Percentiles rank a stretch among this genome's conserved stretches.
Evolutionary conservation across 2,797 vertebrate genomes (phyloP).

Genomic region (Catostomus latipinnis): DNA sequence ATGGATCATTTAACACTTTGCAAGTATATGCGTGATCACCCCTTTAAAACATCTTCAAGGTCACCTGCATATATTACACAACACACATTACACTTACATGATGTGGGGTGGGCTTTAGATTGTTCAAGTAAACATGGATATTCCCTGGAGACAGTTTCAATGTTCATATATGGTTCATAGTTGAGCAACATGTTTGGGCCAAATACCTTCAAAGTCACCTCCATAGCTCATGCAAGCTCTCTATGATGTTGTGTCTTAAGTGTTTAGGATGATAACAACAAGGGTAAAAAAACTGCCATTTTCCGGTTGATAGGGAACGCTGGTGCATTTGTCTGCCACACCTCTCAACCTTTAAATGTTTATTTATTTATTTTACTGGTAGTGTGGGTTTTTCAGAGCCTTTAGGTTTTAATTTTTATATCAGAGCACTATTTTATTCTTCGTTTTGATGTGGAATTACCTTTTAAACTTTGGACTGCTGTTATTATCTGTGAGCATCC

Average conservation of each 20-base stretch:
- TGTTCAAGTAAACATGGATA: slow-evolving; percentile 38
- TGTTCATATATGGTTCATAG: slow-evolving; percentile 11
- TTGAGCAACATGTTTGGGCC: slow-evolving; percentile 46
- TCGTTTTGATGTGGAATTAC: too few species aligned
- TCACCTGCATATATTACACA: slow-evolving; percentile 55
- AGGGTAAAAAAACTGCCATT: too few species aligned
- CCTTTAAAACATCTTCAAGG: slow-evolving; percentile 57
- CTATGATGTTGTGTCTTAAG: slow-evolving; percentile 52
- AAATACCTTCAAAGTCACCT: slow-evolving; percentile 68
- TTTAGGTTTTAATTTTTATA: too few species aligned
- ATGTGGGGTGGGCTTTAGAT: slow-evolving; percentile 36
- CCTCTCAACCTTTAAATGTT: too few species aligned
- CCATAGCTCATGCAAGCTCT: slow-evolving; percentile 29
- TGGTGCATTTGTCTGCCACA: too few species aligned
- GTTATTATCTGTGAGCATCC: too few species aligned
- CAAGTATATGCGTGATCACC: slow-evolving; percentile 33
- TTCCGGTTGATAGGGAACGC: too few species aligned
- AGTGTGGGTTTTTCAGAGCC: too few species aligned
- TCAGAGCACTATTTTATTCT: too few species aligned
- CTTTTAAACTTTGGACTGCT: too few species aligned
- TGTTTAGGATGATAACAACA: neutral
- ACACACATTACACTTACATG: slow-evolving; percentile 20
- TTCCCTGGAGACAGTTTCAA: slow-evolving; percentile 24
- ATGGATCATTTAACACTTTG: slow-evolving; percentile 56
- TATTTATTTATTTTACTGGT: too few species aligned